Conservation (phyloP, 1,140 invertebrate species). For the Diorhabda sublineata region DNA sequence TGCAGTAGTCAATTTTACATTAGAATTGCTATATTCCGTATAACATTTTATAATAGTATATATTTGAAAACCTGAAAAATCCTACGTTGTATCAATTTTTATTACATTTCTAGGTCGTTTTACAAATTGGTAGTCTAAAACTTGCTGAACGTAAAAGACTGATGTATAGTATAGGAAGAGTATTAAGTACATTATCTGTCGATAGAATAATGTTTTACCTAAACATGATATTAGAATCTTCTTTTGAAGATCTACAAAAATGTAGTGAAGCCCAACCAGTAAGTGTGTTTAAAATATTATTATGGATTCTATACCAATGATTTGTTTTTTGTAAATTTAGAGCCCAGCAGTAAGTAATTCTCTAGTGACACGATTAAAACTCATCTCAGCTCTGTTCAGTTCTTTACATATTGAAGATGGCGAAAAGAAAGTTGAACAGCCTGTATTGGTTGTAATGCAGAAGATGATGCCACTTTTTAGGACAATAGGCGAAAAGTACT, state of each 20-base stretch:
- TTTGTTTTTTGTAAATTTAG: neutral
- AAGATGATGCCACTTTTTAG: slow-evolving; percentile 58
- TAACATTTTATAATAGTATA: no score
- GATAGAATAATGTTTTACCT: slow-evolving; percentile 65
- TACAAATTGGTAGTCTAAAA: slow-evolving; percentile 54
- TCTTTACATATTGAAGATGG: slow-evolving; percentile 55
- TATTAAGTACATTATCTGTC: slow-evolving; percentile 63
- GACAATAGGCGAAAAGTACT: slow-evolving; percentile 54
- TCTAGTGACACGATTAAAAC: slow-evolving; percentile 58
- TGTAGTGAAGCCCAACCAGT: slow-evolving; percentile 50
- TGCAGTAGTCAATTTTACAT: no score
- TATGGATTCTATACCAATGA: neutral
- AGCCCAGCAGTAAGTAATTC: slow-evolving; percentile 38
- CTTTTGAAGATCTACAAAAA: slow-evolving; percentile 60
- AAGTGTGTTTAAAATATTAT: slow-evolving; percentile 24
- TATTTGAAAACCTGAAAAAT: no score
- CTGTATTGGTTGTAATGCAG: slow-evolving; percentile 55
- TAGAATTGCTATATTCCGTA: no score
- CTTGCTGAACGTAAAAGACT: slow-evolving; percentile 63
- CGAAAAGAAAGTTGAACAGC: slow-evolving; percentile 45
- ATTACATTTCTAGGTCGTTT: slow-evolving; percentile 48
- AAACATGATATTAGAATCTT: slow-evolving; percentile 63
- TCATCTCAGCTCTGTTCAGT: slow-evolving; percentile 66
- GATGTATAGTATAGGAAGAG: slow-evolving; percentile 73
- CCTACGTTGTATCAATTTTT: neutral